phyloP scores from a whole-genome alignment of 2,888 invertebrate genomes.

The Xestoiulus laeticollis region DNA sequence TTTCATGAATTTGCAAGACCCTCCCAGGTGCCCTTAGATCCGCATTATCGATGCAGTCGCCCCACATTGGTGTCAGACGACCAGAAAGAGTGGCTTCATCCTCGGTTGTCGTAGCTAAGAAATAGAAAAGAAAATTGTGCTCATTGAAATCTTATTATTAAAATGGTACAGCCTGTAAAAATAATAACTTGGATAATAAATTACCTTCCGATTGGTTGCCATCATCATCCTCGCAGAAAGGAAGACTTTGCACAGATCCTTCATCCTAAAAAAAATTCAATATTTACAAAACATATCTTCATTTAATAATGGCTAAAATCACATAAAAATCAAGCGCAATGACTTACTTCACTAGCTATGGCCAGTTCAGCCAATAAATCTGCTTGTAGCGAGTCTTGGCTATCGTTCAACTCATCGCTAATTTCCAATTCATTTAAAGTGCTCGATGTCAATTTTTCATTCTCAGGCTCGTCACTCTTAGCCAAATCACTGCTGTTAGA shows the following conservation, averaged over 20 bases:
- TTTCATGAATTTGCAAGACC: conserved; percentile 91
- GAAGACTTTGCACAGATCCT: conserved; percentile 44
- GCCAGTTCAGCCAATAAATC: not conserved
- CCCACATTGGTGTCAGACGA: conserved; percentile 72
- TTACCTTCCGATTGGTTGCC: conserved; percentile 40
- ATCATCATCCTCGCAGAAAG: conserved; percentile 45
- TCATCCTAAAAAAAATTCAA: conserved; percentile 34
- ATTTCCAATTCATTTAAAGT: not conserved
- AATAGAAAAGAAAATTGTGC: not conserved
- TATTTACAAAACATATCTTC: not conserved
- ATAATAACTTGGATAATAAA: not conserved
- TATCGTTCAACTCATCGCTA: not conserved
- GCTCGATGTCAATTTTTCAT: not conserved
- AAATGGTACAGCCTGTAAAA: not conserved
- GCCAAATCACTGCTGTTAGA: not conserved
- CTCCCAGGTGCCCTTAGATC: conserved; percentile 87
- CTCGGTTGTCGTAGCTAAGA: conserved; percentile 44
- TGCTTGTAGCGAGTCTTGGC: not conserved
- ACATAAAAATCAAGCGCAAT: not conserved
- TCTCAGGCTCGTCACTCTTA: not conserved
- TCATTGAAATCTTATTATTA: not conserved
- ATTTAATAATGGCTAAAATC: not conserved
- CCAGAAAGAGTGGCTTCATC: conserved; percentile 44
- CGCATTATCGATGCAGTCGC: conserved; percentile 79
- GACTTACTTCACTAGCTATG: not conserved